Evolutionary conservation across 2,797 vertebrate genomes (phyloP).

Genomic region (Botia almorhae): DNA sequence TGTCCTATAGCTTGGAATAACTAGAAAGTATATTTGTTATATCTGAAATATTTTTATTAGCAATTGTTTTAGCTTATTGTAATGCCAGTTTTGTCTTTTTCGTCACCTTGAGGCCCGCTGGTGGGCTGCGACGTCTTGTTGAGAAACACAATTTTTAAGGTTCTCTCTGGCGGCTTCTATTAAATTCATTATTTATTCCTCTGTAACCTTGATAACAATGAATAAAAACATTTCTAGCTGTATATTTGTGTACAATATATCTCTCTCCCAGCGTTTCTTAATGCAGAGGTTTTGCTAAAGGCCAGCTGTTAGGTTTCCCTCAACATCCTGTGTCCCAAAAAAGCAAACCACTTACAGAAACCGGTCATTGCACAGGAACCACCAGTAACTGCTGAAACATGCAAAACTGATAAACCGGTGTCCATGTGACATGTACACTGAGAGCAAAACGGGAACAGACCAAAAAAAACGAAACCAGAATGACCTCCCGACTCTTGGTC

Average conservation of each 20-base stretch:
- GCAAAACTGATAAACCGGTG: constrained; percentile 25
- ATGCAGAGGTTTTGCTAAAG: constrained; percentile 52
- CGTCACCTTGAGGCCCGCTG: no score
- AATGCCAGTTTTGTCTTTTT: no score
- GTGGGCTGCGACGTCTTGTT: no score
- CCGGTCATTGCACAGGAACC: constrained; percentile 51
- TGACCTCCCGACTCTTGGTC: constrained; percentile 16
- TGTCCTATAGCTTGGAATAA: no score
- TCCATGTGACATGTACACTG: background rate
- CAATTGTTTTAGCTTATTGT: no score
- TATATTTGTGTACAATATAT: background rate
- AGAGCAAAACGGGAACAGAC: constrained; percentile 5
- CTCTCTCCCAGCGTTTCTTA: constrained; percentile 41
- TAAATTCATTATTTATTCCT: background rate
- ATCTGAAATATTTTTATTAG: no score
- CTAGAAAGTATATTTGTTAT: no score
- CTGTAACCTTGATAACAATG: background rate
- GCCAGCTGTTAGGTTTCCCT: constrained; percentile 48
- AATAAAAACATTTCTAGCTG: background rate
- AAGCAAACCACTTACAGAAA: constrained; percentile 51
- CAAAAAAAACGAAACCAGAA: constrained; percentile 7
- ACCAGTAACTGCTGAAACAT: constrained; percentile 36
- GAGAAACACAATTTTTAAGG: no score
- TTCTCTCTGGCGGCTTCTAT: no score
- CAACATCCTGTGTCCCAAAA: constrained; percentile 49